Conservation (phyloP, 2,797 vertebrate species). For the Esox lucius region DNA sequence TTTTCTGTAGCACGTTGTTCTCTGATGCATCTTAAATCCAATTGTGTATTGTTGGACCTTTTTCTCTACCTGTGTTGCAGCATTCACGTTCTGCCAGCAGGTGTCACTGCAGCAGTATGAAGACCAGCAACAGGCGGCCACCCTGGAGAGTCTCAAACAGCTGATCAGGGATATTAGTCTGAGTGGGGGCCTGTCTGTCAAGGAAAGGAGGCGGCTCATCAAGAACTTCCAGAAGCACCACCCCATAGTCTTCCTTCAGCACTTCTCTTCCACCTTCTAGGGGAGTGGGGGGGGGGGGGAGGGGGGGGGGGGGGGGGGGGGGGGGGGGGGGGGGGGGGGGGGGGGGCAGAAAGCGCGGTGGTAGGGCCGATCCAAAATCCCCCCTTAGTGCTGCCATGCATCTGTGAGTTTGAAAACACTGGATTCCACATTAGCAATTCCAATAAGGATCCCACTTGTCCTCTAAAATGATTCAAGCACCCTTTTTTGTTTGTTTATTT, state of each 20-base stretch:
- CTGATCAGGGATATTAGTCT: slow-evolving; percentile 72
- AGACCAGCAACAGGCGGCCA: slow-evolving; percentile 73
- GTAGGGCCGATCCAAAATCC: not conserved
- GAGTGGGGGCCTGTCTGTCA: slow-evolving; percentile 62
- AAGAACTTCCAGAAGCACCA: slow-evolving; percentile 85
- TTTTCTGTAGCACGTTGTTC: not conserved
- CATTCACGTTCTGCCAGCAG: slow-evolving; percentile 82
- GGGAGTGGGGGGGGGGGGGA: no score
- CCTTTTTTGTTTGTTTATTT: not conserved
- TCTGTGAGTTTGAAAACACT: not conserved
- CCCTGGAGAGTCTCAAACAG: slow-evolving; percentile 71
- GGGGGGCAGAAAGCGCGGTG: not conserved
- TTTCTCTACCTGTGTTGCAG: slow-evolving; percentile 59
- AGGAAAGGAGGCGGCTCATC: slow-evolving; percentile 78
- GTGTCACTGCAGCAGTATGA: slow-evolving; percentile 78
- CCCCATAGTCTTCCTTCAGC: slow-evolving; percentile 72
- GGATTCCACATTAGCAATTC: not conserved
- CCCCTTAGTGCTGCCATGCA: not conserved
- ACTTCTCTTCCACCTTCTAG: slow-evolving; percentile 67
- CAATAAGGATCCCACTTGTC: no score
- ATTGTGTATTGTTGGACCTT: not conserved
- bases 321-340: no score
- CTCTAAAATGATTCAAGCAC: not conserved
- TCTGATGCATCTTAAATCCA: not conserved
- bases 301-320: no score